Base-by-base conservation (phyloP, 1,140 invertebrate species). In the Aphaenogaster rudis region DNA sequence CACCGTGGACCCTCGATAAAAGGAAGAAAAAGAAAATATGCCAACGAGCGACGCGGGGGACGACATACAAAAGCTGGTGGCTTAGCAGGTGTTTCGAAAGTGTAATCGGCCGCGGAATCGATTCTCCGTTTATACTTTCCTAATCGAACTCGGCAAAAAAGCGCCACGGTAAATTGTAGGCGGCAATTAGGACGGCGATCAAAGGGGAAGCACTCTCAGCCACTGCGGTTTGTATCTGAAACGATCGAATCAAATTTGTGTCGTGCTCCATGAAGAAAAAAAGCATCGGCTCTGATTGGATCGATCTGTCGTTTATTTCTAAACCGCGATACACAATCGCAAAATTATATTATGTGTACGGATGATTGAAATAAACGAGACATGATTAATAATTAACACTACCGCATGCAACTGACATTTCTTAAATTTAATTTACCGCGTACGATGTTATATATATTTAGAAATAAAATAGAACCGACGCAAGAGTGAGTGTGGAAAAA, bases 131-230 rank as follows among this genome's bases (percentile, higher is more conserved):
- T 54, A 45, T 86, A 59, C 79, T 81, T 80, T 42, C 77, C 45
- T 59, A 59, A 52, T 79, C 45, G 66, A 28, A 52, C 21, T 28
- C 11, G 64, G 15, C 57, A 90, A 87, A 90, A 79, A 71, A 63
- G 71, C 57, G 78, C 52, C 84, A 81, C 39, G 66, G 69, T 80
- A 81, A 88, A 88, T 86, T 77, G 89, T 52, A 78, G 54, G 33
- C 76, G 86, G 78, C 78, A 90, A 90, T 90, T 90, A 90, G 88
- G 86, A 72, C 28, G 86, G 48, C 80, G 89, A 88, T 90, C 79
- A 88, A 90, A 90, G 89, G 64, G 78, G 81, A 85, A 42, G 45
- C 72, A 57, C 77, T 84, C 69, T 79, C 86, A 72, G 21, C 50
- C 48, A n/a, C 21, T 86, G 82, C 72, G 82, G 74, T 86, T 79